Percentiles rank a stretch among this genome's conserved stretches.
phyloP scores from a whole-genome alignment of 2,888 invertebrate species.

The Liposcelis brunnea region DNA sequence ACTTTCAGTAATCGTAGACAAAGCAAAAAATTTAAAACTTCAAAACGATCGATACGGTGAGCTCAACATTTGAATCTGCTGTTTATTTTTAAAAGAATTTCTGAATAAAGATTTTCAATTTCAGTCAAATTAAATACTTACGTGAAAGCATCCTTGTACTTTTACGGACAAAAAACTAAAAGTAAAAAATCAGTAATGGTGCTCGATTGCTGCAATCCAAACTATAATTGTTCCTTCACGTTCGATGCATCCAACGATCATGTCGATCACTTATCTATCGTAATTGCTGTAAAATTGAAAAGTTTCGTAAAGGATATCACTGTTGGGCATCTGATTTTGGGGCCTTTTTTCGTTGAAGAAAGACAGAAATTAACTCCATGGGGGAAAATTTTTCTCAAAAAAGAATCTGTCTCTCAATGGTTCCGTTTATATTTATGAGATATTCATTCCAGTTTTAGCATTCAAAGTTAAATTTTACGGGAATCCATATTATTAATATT shows the following conservation, averaged over 20 bases:
- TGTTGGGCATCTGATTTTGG: constrained; percentile 16
- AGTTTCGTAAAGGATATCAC: constrained; percentile 14
- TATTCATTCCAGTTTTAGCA: too few relatives aligned
- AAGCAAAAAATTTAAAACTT: too few relatives aligned
- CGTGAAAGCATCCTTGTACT: constrained; percentile 17
- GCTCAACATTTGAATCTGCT: too few relatives aligned
- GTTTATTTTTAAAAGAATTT: too few relatives aligned
- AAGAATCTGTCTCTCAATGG: constrained; percentile 11
- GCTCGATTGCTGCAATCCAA: not conserved
- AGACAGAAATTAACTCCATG: constrained; percentile 16
- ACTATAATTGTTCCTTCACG: constrained; percentile 11
- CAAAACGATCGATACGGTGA: too few relatives aligned
- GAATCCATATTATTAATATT: too few relatives aligned
- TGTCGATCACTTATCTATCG: constrained; percentile 15
- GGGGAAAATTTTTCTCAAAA: constrained; percentile 13
- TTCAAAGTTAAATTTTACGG: too few relatives aligned
- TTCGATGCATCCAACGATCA: constrained; percentile 15
- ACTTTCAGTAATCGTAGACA: too few relatives aligned
- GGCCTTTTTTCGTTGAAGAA: constrained; percentile 15
- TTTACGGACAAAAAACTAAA: constrained; percentile 17
- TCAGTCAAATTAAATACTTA: constrained; percentile 16
- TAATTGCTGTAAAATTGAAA: constrained; percentile 15
- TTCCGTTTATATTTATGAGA: constrained; percentile 12
- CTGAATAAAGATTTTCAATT: not conserved
- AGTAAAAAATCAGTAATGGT: constrained; percentile 15